Conservation (phyloP, 2,113 vertebrate species). For the Eulemur macaco region DNA sequence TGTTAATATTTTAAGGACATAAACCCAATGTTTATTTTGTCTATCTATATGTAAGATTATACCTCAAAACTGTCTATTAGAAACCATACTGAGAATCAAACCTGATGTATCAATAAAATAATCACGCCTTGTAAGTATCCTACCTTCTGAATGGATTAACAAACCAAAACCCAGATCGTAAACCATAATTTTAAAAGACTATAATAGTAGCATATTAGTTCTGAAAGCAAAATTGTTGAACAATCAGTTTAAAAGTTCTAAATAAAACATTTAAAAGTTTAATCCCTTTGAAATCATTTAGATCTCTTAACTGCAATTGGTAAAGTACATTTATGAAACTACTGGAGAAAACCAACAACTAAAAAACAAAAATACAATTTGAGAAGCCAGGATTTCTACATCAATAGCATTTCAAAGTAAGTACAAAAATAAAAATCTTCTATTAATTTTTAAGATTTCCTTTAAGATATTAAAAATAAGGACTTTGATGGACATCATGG, state of each 20-base stretch:
- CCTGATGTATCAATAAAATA: neutral
- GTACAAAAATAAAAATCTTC: conserved; percentile 6
- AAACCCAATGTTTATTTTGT: neutral
- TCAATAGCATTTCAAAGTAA: conserved; percentile 13
- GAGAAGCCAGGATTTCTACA: neutral
- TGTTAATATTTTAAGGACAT: neutral
- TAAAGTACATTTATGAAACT: neutral
- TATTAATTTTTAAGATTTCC: conserved; percentile 20
- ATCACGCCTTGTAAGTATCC: neutral
- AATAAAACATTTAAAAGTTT: neutral
- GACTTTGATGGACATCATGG: neutral
- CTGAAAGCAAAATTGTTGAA: conserved; percentile 17
- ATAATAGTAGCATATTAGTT: neutral
- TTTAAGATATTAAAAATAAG: conserved; percentile 2
- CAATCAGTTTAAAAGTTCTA: neutral
- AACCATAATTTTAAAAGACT: neutral
- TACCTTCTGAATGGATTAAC: neutral
- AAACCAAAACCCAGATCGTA: neutral
- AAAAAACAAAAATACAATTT: conserved; percentile 8
- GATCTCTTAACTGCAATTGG: neutral
- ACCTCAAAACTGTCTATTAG: neutral
- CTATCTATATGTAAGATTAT: neutral
- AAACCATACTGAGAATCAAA: conserved; percentile 11
- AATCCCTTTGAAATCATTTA: conserved; percentile 25
- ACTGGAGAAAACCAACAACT: neutral